phyloP scores from a whole-genome alignment of 1,140 invertebrate genomes.

The Teleogryllus occipitalis region DNA sequence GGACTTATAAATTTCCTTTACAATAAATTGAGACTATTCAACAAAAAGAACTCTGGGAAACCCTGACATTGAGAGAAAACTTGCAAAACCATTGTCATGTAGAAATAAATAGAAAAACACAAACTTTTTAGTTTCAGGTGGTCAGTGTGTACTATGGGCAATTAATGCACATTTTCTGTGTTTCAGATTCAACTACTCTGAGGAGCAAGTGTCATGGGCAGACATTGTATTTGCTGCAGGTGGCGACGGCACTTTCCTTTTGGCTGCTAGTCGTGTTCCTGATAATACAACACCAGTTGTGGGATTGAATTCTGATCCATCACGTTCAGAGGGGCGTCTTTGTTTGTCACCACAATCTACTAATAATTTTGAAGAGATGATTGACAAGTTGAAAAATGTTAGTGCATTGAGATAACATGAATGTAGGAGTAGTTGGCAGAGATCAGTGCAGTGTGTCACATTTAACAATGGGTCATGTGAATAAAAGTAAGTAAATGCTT shows the following conservation, averaged over 20 bases:
- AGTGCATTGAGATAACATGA: slow-evolving; percentile 31
- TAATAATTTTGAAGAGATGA: slow-evolving; percentile 56
- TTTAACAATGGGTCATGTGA: background rate
- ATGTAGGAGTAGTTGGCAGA: background rate
- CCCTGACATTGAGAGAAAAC: no score
- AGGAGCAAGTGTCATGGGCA: slow-evolving; percentile 55
- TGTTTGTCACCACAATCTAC: slow-evolving; percentile 75
- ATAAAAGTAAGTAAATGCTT: no score
- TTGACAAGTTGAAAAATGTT: slow-evolving; percentile 59
- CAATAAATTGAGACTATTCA: no score
- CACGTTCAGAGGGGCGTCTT: slow-evolving; percentile 84
- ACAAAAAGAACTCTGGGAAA: no score
- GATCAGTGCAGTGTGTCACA: background rate
- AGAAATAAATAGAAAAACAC: no score
- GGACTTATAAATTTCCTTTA: no score
- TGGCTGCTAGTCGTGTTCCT: slow-evolving; percentile 79
- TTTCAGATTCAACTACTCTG: background rate
- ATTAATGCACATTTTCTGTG: background rate
- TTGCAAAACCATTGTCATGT: no score
- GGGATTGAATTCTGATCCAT: slow-evolving; percentile 96
- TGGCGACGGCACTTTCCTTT: slow-evolving; percentile 95
- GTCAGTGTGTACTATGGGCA: background rate
- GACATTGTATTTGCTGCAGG: slow-evolving; percentile 92
- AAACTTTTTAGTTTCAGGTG: background rate
- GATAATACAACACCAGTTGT: slow-evolving; percentile 76